These are phyloP conservation scores for Globicephala melas DNA, from an alignment of 2,113 vertebrate genomes.

Conservation along the genomic window DNA sequence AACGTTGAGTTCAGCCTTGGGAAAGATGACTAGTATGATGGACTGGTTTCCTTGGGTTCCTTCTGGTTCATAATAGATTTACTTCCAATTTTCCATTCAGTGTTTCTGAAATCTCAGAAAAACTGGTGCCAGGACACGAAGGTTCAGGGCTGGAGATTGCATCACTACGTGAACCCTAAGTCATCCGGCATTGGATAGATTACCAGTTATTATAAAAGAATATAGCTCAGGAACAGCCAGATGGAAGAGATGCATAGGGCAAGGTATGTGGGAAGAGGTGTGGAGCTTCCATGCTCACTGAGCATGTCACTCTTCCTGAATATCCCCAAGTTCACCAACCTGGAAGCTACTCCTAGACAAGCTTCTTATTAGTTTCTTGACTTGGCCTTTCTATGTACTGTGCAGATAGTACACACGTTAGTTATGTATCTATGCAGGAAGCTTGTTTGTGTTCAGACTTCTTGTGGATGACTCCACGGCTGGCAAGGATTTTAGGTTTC, in stretches of 20 bases:
- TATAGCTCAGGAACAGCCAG: neutral
- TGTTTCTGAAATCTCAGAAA: neutral
- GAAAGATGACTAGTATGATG: neutral
- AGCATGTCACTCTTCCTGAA: neutral
- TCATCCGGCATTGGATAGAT: neutral
- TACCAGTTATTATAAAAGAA: neutral
- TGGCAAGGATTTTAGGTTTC: neutral
- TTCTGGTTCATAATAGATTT: neutral
- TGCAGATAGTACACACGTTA: neutral
- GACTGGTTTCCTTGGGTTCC: neutral
- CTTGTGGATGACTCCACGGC: neutral
- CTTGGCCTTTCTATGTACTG: neutral
- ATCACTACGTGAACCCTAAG: neutral
- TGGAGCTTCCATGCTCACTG: too few species aligned
- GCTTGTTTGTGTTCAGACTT: neutral
- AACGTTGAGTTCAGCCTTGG: neutral
- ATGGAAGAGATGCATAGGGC: neutral
- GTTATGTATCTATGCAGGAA: neutral
- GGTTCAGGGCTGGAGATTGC: neutral
- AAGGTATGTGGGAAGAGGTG: neutral
- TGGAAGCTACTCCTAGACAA: neutral
- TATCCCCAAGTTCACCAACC: neutral
- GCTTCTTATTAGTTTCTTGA: neutral
- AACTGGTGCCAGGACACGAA: neutral
- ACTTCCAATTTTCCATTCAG: neutral